Evolutionary conservation across 2,113 vertebrate genomes (phyloP).

Genomic region (Nycticebus coucang): DNA sequence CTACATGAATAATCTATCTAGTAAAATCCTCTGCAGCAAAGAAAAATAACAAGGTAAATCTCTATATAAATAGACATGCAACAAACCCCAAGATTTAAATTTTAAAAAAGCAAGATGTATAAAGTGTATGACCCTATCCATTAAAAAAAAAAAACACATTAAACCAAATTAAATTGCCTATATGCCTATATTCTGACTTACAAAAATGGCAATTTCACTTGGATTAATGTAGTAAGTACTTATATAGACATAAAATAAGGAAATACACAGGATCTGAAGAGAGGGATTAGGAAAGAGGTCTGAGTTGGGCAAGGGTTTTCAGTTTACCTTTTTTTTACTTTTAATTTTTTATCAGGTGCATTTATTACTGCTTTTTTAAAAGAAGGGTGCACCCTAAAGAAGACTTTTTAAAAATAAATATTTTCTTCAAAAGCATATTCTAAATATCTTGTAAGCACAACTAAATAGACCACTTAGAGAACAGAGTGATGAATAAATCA

Average conservation of each 20-base stretch:
- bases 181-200: neutral
- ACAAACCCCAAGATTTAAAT: neutral
- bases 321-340: neutral
- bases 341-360: neutral
- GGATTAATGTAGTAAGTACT: neutral
- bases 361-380: neutral
- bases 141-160: neutral
- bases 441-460: slow-evolving; percentile 9
- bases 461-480: neutral
- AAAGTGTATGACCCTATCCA: neutral
- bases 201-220: neutral
- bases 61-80: neutral
- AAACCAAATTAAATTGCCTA: neutral
- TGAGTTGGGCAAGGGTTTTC: neutral
- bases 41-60: neutral
- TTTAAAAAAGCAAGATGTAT: neutral
- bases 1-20: neutral
- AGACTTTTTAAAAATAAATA: neutral
- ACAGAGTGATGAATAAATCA: neutral
- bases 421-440: slow-evolving; percentile 36
- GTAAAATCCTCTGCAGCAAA: neutral
- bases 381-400: neutral
- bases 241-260: neutral
- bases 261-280: neutral
- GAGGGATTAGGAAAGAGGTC: neutral